Base-by-base conservation (phyloP, 2,113 vertebrate genomes). In the Tonatia bakeri region DNA sequence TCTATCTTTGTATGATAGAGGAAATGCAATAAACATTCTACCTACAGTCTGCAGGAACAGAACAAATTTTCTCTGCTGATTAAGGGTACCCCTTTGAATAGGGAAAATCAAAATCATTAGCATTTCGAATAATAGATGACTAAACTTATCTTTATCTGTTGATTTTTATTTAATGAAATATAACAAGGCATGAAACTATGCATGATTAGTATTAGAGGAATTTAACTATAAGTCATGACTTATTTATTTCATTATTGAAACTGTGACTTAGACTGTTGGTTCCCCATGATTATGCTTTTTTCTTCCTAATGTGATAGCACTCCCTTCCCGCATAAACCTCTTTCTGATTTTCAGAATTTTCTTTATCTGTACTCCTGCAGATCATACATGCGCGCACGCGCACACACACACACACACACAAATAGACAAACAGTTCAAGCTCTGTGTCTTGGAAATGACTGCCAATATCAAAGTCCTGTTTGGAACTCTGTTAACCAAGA, bases 21-120 rank as follows among this genome's bases (percentile, higher is more conserved):
- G 59, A 93, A 45, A 15, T 40, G 20, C 80, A 59, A 64, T 70
- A 87, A 70, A 45, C 26, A 17, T 76, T 81, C 70, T 70, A 52
- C 67, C 47, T 61, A 28, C 36, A 40, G n/a, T 81, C 47, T 70
- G 31, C 11, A 77, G 76, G 69, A 79, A 67, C 12, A 94, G 72
- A 59, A 89, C 92, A 81, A 81, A 81, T 81, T 80, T 92, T 91
- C 92, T 80, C 20, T 38, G 88, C 65, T 94, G 88, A 85, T 92
- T 81, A 89, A 70, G 80, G 61, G 50, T 73, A 33, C 59, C n/a
- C 45, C 59, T 92, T 81, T 94, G 84, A 89, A 92, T 36, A 69
- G 79, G 52, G 31, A 86, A 89, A 95, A 94, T 92, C 24, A 94
- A 75, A 97, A 88, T 72, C 47, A 47, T 94, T 92, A 92, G 88